Conservation (phyloP, 1,140 invertebrate species). For the Drosophila burlai region DNA sequence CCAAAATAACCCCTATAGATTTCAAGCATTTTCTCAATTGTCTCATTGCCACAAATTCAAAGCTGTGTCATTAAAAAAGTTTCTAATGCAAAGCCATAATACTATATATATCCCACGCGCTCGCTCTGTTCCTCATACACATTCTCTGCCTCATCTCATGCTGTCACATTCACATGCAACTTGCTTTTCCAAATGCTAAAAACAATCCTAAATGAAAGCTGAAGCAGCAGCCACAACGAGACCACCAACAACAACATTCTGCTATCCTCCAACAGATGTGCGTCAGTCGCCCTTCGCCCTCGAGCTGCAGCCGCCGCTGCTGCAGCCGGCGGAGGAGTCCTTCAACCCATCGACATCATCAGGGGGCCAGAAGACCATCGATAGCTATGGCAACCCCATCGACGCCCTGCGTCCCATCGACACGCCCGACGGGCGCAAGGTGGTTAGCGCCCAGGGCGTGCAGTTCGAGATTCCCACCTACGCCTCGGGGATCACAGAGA, state of each 20-base stretch:
- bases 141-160: conserved; percentile 3
- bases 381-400: conserved; percentile 83
- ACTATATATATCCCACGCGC: neutral
- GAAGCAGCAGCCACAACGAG: conserved; percentile 27
- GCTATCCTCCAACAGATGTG: conserved; percentile 75
- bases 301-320: conserved; percentile 77
- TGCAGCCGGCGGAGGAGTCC: conserved; percentile 41
- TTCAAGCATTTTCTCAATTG: neutral
- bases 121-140: neutral
- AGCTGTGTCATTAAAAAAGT: neutral
- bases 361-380: conserved; percentile 45
- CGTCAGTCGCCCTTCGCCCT: conserved; percentile 78
- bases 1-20: no score
- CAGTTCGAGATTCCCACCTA: conserved; percentile 84
- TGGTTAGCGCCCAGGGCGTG: conserved; percentile 78
- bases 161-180: conserved; percentile 25
- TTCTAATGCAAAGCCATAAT: neutral
- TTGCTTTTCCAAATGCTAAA: conserved; percentile 23
- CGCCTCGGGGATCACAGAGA: conserved; percentile 83
- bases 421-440: conserved; percentile 81
- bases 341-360: conserved; percentile 32
- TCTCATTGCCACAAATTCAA: neutral
- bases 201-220: conserved; percentile 1
- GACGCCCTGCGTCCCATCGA: conserved; percentile 73
- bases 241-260: conserved; percentile 36